Evolutionary conservation across 2,113 vertebrate genomes (phyloP), one percentile per base, ranked within the genome.

Genomic region (Amia ocellicauda): DNA sequence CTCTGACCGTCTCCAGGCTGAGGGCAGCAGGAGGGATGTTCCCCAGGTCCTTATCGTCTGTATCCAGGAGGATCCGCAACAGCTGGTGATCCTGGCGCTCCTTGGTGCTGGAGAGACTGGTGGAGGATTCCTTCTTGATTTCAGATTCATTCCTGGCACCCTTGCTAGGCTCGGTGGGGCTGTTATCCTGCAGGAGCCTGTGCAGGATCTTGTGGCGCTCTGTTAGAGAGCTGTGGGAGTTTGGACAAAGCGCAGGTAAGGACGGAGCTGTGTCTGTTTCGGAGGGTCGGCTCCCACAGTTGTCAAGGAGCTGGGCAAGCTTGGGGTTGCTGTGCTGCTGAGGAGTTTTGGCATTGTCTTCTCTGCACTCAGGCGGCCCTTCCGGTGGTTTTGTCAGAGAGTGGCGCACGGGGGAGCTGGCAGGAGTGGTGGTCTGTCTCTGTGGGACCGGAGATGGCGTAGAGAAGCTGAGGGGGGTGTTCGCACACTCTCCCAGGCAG

Each of bases 181-280:
- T 95, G n/a, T 84, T 93, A 82, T 98, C 96, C 77, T 96, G 94
- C 16, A 98, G 90, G 58, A 98, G 91, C 41, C 92, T 84, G 69
- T 97, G 96, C 19, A 98, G 81, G 54, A 98, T 97, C 83, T 97
- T 98, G 73, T 98, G 95, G 3, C 95, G 80, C 63, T 98, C 93
- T 0, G 94, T 98, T 58, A 98, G 81, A 0, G 94, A 95, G 75
- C 95, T 96, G 62, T 98, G 94, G 28, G 94, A 95, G 27, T 91
- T 88, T 1, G 94, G 93, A 64, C 94, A 98, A 66, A 55, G 92
- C 50, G 69, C 86, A 74, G 36, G 11, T 1, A 89, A 67, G 56
- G 79, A 69, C 7, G 83, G 77, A 20, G 57, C 49, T 0, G 74
- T 68, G 68, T 89, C 87, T 0, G 82, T 85, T 0, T 89, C 87